Conservation (phyloP, 2,797 vertebrate species). For the Myotis vivesi region DNA sequence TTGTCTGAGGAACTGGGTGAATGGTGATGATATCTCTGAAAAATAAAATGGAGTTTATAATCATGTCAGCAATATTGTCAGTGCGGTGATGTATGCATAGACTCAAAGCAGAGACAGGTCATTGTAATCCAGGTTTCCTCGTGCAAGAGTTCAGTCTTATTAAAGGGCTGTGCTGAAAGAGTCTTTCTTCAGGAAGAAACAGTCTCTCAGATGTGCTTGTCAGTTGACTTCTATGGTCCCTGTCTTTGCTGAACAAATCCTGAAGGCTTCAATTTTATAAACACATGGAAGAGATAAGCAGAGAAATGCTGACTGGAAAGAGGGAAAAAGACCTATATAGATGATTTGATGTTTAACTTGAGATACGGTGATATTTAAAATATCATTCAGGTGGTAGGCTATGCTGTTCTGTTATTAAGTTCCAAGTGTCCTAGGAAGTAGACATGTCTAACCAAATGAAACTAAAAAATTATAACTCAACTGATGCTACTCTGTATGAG, state of each 20-base stretch:
- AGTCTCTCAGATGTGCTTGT: not conserved
- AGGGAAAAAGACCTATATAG: too few relatives aligned
- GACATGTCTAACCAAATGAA: too few relatives aligned
- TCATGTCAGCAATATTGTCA: not conserved
- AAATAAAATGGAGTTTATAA: not conserved
- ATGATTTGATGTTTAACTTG: not conserved
- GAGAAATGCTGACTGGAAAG: too few relatives aligned
- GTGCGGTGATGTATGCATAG: not conserved
- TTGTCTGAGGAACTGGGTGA: not conserved
- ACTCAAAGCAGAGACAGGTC: not conserved
- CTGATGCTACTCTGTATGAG: too few relatives aligned
- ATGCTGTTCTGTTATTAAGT: not conserved
- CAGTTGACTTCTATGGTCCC: accelerated
- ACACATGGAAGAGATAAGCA: too few relatives aligned
- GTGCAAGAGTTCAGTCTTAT: not conserved
- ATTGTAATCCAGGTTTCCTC: not conserved
- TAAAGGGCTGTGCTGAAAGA: accelerated
- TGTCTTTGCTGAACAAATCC: not conserved
- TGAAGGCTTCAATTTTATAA: too few relatives aligned
- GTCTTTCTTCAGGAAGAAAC: not conserved
- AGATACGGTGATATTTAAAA: not conserved
- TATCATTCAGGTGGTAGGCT: not conserved
- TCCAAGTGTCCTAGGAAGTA: not conserved
- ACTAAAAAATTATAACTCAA: not conserved
- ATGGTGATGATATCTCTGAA: not conserved